These are phyloP conservation scores for Mastigias papua DNA, from an alignment of 30 jellyfish, hydroid and myxozoan species.

Conservation along the genomic window DNA sequence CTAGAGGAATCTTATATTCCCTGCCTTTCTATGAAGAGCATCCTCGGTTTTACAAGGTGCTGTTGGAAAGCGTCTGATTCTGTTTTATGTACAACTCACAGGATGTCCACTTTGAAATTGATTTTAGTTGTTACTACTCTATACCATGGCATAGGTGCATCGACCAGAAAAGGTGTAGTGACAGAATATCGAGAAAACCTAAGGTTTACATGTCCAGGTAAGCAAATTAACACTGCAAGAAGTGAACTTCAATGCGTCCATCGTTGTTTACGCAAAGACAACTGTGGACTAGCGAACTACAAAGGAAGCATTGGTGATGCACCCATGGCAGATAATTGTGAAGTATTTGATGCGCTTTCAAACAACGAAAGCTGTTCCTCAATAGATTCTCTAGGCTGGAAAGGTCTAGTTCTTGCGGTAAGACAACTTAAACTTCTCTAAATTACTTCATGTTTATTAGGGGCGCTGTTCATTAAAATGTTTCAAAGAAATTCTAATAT, in stretches of 20 bases:
- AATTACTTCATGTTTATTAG: no score
- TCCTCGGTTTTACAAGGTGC: no score
- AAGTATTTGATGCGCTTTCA: background rate
- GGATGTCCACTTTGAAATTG: background rate
- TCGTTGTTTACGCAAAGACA: background rate
- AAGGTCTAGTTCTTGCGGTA: background rate
- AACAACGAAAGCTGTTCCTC: background rate
- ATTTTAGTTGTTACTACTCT: background rate
- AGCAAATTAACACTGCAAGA: background rate
- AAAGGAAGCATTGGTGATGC: background rate
- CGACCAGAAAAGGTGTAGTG: background rate
- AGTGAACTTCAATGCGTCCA: constrained; percentile 8
- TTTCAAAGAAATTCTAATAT: no score
- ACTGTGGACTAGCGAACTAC: background rate
- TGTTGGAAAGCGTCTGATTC: no score
- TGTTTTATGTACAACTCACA: background rate
- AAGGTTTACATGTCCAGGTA: background rate
- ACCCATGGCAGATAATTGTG: background rate
- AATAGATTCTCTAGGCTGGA: background rate
- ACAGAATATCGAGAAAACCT: background rate
- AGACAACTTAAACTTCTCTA: no score
- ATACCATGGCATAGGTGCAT: background rate
- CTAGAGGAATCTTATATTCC: no score
- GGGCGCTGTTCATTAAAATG: no score
- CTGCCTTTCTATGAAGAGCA: no score